Base-by-base conservation (phyloP, 2,888 invertebrate species). In the Sarcophaga subvicina region DNA sequence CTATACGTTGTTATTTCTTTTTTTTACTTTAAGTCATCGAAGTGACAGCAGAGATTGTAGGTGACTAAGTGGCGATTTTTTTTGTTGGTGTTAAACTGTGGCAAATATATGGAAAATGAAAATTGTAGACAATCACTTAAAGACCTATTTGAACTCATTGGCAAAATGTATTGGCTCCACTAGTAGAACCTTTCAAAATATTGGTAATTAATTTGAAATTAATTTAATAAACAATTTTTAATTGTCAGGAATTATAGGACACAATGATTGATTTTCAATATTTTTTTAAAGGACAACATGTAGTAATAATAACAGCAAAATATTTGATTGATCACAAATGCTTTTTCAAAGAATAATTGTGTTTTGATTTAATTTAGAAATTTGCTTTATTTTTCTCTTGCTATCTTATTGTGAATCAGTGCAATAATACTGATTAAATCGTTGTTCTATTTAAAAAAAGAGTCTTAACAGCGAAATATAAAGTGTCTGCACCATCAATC, bases 11-110 rank as follows among this genome's bases (percentile, higher is more conserved):
- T 37, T 37, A 2, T 69, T 45, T 60, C 4, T 45, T n/a, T 25
- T 14, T 27, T 59, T 37, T 20, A 11, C 25, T 72, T 45, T 10
- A 27, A 64, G 12, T 49, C 22, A 5, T 4, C 45, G 37, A 22
- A 22, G 12, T 54, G 17, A 5, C 25, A 45, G 27, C 62, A 78
- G 60, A 67, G 78, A 72, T 78, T 78, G 85, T 78, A 85, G 81
- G 73, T 78, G 77, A 83, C 66, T 78, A n/a, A 73, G 47, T 49
- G 63, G 45, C 70, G 37, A 20, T 71, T 71, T 47, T 17, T 27
- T 20, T 20, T 37, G 37, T 37, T 37, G 37, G 37, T 37, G 37
- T 63, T 54, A 22, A 47, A 20, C 49, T 49, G 4, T 14, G 11
- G 49, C 4, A 27, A 60, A 76, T 70, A 69, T 69, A 66, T 75